Conservation (phyloP, 2,888 invertebrate genomes). For the Lomographa bimaculata region DNA sequence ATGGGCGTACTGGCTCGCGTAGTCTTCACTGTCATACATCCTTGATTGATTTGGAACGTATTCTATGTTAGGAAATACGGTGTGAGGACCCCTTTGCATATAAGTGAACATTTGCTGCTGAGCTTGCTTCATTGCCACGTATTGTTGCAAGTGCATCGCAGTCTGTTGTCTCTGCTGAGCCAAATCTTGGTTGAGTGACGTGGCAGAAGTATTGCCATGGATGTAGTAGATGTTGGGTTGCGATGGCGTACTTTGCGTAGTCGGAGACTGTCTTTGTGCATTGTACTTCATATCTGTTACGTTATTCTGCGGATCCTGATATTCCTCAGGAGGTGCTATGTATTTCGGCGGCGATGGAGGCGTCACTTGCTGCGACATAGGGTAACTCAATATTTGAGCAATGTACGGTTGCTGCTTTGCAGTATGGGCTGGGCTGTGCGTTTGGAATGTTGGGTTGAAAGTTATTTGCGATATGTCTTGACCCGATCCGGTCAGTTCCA, state of each 20-base stretch:
- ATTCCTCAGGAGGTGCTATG: conserved; percentile 76
- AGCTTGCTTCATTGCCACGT: conserved; percentile 81
- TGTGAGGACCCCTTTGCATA: conserved; percentile 70
- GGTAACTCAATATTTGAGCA: conserved; percentile 76
- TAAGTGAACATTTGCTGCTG: conserved; percentile 78
- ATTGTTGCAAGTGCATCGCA: conserved; percentile 75
- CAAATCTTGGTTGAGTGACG: conserved; percentile 59
- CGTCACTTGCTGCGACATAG: conserved; percentile 74
- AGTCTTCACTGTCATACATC: conserved; percentile 67
- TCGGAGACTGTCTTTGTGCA: conserved; percentile 47
- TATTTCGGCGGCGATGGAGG: conserved; percentile 74
- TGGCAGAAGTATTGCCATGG: conserved; percentile 59
- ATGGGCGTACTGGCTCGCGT: conserved; percentile 60
- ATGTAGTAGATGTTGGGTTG: conserved; percentile 76
- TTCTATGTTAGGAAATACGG: conserved; percentile 70
- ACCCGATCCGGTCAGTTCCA: conserved; percentile 47
- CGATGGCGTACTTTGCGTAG: conserved; percentile 40
- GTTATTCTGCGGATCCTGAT: conserved; percentile 74
- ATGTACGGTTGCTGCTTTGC: conserved; percentile 76
- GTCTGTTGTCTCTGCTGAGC: conserved; percentile 77
- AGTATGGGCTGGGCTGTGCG: conserved; percentile 75
- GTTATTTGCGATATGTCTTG: conserved; percentile 75
- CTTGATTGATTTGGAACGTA: conserved; percentile 56
- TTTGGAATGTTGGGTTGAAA: conserved; percentile 80
- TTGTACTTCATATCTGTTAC: conserved; percentile 56